Conservation (phyloP, 2,797 vertebrate species). For the Carcharodon carcharias region DNA sequence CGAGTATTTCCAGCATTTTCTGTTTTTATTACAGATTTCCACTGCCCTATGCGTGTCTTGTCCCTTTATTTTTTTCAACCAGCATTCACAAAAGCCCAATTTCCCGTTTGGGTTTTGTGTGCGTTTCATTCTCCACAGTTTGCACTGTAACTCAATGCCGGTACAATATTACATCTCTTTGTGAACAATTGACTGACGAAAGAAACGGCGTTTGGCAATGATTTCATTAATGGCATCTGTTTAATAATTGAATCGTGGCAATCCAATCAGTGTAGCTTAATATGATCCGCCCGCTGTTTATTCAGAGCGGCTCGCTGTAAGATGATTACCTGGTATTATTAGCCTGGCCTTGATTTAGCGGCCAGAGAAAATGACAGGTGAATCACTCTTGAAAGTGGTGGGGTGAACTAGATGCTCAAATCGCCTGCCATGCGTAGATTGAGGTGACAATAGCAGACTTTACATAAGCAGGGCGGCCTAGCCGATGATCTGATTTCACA, state of each 20-base stretch:
- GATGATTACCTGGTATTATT: conserved; percentile 45
- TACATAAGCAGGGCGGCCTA: background rate
- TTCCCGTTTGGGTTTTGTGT: conserved; percentile 29
- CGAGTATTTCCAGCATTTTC: background rate
- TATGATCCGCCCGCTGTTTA: conserved; percentile 49
- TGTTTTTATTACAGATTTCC: background rate
- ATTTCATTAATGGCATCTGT: conserved; percentile 47
- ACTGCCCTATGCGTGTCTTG: background rate
- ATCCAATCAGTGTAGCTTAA: conserved; percentile 49
- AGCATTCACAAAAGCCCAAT: background rate
- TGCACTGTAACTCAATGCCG: conserved; percentile 24
- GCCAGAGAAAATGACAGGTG: conserved; percentile 44
- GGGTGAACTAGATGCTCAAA: conserved; percentile 20
- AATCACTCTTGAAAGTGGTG: conserved; percentile 41
- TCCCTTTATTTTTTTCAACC: no score
- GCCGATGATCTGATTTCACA: background rate
- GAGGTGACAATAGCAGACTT: background rate
- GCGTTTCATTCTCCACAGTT: conserved; percentile 21
- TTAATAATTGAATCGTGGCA: conserved; percentile 49
- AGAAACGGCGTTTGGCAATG: conserved; percentile 41
- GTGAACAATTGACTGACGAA: conserved; percentile 41
- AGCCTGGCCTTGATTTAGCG: conserved; percentile 44
- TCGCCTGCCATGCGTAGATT: background rate
- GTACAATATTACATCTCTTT: conserved; percentile 20
- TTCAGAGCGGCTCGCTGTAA: conserved; percentile 46